phyloP scores from a whole-genome alignment of 2,113 vertebrate species.

The Alligator mississippiensis region DNA sequence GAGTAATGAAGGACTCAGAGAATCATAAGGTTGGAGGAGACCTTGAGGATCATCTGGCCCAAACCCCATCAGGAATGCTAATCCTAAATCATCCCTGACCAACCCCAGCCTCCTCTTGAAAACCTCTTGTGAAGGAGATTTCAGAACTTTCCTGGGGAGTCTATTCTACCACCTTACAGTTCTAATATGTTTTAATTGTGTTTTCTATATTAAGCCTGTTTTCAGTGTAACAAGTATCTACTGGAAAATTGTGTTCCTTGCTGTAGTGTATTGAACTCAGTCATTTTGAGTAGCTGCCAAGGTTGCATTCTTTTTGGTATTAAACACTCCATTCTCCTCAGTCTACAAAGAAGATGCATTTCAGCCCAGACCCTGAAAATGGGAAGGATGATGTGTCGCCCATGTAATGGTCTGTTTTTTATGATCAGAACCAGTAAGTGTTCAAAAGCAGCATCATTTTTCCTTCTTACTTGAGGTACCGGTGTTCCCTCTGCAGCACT shows the following conservation, averaged over 20 bases:
- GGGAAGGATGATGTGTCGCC: not conserved
- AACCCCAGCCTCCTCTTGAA: too few relatives aligned
- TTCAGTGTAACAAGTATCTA: not conserved
- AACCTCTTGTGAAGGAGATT: too few relatives aligned
- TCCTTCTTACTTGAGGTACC: not conserved
- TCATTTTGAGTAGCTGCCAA: not conserved
- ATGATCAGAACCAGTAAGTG: not conserved
- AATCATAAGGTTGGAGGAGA: too few relatives aligned
- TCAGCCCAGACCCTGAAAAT: not conserved
- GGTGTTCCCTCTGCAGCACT: not conserved
- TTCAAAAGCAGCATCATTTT: not conserved
- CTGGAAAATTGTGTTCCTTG: not conserved
- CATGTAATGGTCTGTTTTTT: rapidly evolving
- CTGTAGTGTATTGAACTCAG: not conserved
- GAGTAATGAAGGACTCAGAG: too few relatives aligned
- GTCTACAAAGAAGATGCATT: not conserved
- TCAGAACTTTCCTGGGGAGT: too few relatives aligned
- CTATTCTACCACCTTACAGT: too few relatives aligned
- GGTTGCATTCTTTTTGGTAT: not conserved
- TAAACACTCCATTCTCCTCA: not conserved
- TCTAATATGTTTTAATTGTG: rapidly evolving
- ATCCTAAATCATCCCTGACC: too few relatives aligned
- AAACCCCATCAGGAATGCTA: too few relatives aligned
- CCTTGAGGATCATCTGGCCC: too few relatives aligned
- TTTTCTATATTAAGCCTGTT: not conserved